A percentile compares a stretch with the other conserved stretches of the same genome.
Evolutionary conservation across 2,113 vertebrate species (phyloP).

Genomic region (Pseudorhombus dupliciocellatus): DNA sequence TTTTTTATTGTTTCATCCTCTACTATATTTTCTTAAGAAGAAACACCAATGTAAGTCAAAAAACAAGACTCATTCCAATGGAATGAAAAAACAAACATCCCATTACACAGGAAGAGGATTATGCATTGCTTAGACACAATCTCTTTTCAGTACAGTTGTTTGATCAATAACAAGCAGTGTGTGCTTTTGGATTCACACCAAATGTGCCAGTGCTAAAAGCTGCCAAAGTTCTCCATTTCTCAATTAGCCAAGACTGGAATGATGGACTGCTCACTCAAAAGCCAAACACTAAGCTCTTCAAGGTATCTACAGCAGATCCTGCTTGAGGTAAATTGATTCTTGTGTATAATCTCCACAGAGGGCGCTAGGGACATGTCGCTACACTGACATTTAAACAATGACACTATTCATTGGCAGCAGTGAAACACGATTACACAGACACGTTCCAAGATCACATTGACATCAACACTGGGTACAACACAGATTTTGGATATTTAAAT

Average conservation of each 20-base stretch:
- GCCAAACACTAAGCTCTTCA: slow-evolving; percentile 44
- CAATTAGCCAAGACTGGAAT: slow-evolving; percentile 35
- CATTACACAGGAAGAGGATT: neutral
- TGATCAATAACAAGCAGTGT: neutral
- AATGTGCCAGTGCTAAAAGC: slow-evolving; percentile 9
- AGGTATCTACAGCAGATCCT: slow-evolving; percentile 41
- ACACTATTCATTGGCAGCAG: slow-evolving; percentile 57
- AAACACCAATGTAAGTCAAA: no score
- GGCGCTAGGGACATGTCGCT: slow-evolving; percentile 57
- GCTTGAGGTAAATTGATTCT: slow-evolving; percentile 65
- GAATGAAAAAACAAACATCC: neutral
- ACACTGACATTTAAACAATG: slow-evolving; percentile 68
- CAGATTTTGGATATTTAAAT: neutral
- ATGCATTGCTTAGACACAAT: neutral
- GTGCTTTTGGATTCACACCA: neutral
- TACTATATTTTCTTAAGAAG: no score
- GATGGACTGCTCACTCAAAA: slow-evolving; percentile 15
- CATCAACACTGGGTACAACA: slow-evolving; percentile 13
- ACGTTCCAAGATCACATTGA: slow-evolving; percentile 5
- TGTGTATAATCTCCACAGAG: slow-evolving; percentile 59
- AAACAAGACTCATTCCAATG: neutral
- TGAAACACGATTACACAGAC: slow-evolving; percentile 17
- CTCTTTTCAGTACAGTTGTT: neutral
- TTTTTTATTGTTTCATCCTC: neutral
- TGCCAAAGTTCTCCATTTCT: slow-evolving; percentile 5